Conservation (phyloP, 2,888 invertebrate species). For the Pachymerium ferrugineum region DNA sequence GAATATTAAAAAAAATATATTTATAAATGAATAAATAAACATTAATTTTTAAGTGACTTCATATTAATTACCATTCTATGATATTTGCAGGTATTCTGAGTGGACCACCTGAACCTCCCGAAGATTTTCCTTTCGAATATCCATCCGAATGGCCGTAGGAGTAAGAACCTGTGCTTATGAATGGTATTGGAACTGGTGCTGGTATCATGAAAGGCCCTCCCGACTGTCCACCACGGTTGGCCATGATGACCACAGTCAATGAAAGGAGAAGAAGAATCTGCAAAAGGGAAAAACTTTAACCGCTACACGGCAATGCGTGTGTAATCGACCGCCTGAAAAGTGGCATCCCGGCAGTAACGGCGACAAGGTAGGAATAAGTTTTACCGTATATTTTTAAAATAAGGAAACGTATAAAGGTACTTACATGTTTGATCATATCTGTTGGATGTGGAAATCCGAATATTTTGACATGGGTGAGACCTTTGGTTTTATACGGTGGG, state of each 20-base stretch:
- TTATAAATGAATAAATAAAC: background rate
- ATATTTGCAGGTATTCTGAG: too few species aligned
- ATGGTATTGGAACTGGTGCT: background rate
- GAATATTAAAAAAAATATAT: background rate
- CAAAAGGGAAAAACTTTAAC: background rate
- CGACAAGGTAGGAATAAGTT: background rate
- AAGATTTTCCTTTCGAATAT: too few species aligned
- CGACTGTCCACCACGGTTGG: background rate
- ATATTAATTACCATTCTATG: too few species aligned
- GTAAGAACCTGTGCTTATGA: background rate
- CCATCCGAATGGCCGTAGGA: too few species aligned
- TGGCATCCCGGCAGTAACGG: too few species aligned
- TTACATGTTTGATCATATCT: background rate
- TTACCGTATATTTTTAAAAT: background rate
- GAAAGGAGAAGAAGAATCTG: background rate
- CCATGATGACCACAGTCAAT: background rate
- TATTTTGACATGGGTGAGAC: background rate
- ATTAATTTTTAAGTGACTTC: too few species aligned
- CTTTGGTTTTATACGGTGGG: background rate
- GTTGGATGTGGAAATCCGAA: background rate
- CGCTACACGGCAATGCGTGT: background rate
- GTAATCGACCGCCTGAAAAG: background rate
- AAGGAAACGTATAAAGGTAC: too few species aligned
- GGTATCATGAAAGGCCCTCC: background rate
- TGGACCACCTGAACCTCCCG: too few species aligned